Evolutionary conservation across 2,888 invertebrate genomes (phyloP), one percentile per base, ranked within the genome.

Genomic region (Aradus depressus): DNA sequence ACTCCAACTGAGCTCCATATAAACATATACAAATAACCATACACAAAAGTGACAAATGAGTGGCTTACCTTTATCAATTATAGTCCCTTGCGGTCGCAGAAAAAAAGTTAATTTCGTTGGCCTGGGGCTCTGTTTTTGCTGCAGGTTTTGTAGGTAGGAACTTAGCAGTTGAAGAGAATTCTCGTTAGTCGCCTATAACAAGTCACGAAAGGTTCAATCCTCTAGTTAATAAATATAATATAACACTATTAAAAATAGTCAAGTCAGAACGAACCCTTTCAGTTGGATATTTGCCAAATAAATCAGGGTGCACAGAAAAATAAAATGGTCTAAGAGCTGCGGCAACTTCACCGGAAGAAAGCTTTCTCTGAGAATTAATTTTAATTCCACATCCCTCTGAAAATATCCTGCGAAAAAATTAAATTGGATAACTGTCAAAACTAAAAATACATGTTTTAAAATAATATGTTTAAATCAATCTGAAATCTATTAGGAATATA

Each of bases 241-340:
- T 45, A 10, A 37, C 6, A 37, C 8, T 6, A 28, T 10, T 6
- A 28, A 28, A 28, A 10, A 28, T 28, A n/a, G n/a, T 14, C n/a
- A 22, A 4, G 19, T 16, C 18, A 44, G 16, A 18, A 63, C 69
- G 71, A 72, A 89, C 90, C 68, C 87, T 77, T 72, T 93, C 88
- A 64, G 79, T 79, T 28, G 95, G 95, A 74, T 84, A 81, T 69
- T 85, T 83, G 48, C 90, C 90, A 73, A 95, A 95, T 39, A 95
- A 75, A 72, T 95, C 95, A 10, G 95, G 95, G 73, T 95, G 95
- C 3, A 95, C 93, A 52, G 83, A 83, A 67, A 95, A 93, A 70
- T 92, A 93, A 69, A 95, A 93, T 4, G 93, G 93, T 54, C 93
- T 75, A 39, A 95, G 71, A 1, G 93, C 93, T 21, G 91, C 84